Evolutionary conservation across 2,888 invertebrate species (phyloP).

Genomic region (Lasioglossum leucozonium): DNA sequence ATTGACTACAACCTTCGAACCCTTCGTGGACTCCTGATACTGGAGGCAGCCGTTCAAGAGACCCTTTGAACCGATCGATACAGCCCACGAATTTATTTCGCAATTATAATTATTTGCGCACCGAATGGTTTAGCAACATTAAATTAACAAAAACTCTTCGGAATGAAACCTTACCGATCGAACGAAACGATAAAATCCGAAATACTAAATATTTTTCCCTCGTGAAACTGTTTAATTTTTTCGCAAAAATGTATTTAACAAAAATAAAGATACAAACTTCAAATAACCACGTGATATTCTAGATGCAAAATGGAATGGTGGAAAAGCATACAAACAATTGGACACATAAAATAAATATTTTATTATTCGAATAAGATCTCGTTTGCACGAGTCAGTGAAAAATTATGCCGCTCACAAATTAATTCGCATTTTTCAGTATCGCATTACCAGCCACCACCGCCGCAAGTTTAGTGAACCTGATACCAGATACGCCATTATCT

Average conservation of each 20-base stretch:
- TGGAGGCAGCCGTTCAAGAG: constrained; percentile 31
- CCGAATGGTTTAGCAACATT: not conserved
- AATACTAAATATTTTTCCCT: not conserved
- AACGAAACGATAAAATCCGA: not conserved
- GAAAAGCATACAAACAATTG: not conserved
- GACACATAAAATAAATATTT: not conserved
- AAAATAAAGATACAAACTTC: not conserved
- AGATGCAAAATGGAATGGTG: not conserved
- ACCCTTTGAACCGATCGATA: constrained; percentile 47
- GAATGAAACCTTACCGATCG: not conserved
- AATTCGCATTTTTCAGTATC: not conserved
- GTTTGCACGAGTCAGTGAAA: not conserved
- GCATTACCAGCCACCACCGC: not conserved
- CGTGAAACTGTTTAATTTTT: not conserved
- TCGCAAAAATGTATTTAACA: too few species aligned
- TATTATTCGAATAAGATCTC: not conserved
- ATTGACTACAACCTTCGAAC: constrained; percentile 46
- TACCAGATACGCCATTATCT: constrained; percentile 40
- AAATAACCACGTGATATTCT: not conserved
- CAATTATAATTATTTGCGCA: not conserved
- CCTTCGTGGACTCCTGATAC: constrained; percentile 71
- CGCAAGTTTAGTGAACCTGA: not conserved
- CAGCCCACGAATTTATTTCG: constrained; percentile 18
- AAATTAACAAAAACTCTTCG: not conserved
- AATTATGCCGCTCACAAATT: not conserved